Base-by-base conservation (phyloP, 2,888 invertebrate species). In the Alsophila aescularia region DNA sequence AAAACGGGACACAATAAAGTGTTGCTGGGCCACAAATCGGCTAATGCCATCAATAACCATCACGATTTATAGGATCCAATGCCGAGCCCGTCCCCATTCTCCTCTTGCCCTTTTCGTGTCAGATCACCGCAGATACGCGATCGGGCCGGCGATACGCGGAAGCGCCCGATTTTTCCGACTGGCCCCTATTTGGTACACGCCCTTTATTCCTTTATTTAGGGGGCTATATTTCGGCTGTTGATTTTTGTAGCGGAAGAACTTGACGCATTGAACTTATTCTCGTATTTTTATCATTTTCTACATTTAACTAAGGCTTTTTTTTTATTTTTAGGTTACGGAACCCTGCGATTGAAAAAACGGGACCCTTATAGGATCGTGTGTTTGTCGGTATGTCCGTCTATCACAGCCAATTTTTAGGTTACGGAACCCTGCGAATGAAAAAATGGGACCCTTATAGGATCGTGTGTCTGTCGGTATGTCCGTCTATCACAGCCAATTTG, bases 61-160 rank as follows among this genome's bases (percentile, higher is more conserved):
- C 55, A 52, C 51, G 56, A 53, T 62, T 59, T 62, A 53, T 56
- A 50, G 36, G 50, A 40, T 36, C 51, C 21, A 49, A 35, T 51
- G 53, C 49, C 57, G 31, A 50, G 53, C 48, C 52, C 44, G 29
- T 27, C 37, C 49, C 50, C 41, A 48, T 49, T 60, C 58, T 57
- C 52, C 52, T 51, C 52, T 58, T 60, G 64, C 60, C 66, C 64
- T 64, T 64, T 64, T 60, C 58, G 52, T 62, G 64, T 62, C 62
- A 61, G 61, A 66, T 66, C 64, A 57, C 57, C 59, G 47, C 55
- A 49, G 68, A 65, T 67, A 66, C 43, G 50, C 63, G 68, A 67
- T 70, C 52, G 62, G 52, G 41, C 57, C 43, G 34, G 27, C 43
- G 69, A 70, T 68, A 64, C 51, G 52, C 47, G 59, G 58, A 59